Conservation (phyloP, 2,113 vertebrate genomes). For the Mandrillus leucophaeus region DNA sequence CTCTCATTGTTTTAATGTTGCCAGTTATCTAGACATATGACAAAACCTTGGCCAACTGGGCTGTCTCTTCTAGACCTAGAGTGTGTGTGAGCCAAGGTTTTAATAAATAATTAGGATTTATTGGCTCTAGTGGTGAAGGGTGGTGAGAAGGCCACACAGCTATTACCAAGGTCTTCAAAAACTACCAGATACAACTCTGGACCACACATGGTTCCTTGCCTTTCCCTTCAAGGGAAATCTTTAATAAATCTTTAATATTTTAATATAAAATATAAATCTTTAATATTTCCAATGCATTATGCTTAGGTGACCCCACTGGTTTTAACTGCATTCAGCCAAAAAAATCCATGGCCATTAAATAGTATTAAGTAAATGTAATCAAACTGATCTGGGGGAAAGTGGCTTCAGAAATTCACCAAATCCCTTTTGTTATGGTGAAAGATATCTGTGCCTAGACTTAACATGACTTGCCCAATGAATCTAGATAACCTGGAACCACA, state of each 20-base stretch:
- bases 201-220: background rate
- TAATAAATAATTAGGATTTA: conserved; percentile 9
- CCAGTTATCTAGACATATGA: background rate
- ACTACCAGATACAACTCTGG: background rate
- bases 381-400: background rate
- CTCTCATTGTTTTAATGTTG: background rate
- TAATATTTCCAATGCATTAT: background rate
- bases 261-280: background rate
- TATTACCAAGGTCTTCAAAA: background rate
- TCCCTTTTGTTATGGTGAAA: conserved; percentile 4
- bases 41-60: background rate
- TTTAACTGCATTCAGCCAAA: background rate
- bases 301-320: background rate
- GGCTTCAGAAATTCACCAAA: conserved; percentile 1
- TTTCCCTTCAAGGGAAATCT: background rate
- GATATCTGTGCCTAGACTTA: background rate
- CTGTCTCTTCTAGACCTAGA: background rate
- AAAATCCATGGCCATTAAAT: background rate
- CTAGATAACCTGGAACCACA: background rate
- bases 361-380: background rate
- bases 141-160: background rate
- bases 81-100: background rate
- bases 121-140: background rate
- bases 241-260: background rate
- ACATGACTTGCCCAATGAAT: background rate